These are phyloP conservation scores for Cyprinodon variegatus DNA, from an alignment of 2,113 vertebrate species.

Conservation along the genomic window DNA sequence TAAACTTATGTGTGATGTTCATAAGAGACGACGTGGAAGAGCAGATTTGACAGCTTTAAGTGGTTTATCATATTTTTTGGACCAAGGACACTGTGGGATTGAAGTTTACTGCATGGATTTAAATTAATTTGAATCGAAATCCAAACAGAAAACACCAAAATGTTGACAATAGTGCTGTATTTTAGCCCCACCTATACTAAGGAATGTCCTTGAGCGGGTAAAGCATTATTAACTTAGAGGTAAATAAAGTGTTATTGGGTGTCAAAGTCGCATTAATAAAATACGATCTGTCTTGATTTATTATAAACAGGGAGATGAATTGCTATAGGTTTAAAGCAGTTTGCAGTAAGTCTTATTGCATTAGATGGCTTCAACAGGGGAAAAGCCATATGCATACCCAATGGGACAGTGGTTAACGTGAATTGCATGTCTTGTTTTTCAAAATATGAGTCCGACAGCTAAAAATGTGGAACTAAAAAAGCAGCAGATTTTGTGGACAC, in stretches of 20 bases:
- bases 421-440: conserved; percentile 9
- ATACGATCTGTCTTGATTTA: conserved; percentile 61
- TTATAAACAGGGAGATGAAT: conserved; percentile 64
- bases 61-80: conserved; percentile 19
- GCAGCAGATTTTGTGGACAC: conserved; percentile 6
- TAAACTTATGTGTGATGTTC: neutral
- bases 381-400: conserved; percentile 9
- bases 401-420: conserved; percentile 19
- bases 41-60: conserved; percentile 14
- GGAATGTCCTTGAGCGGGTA: conserved; percentile 38
- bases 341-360: conserved; percentile 42
- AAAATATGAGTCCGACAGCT: conserved; percentile 1
- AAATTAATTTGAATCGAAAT: conserved; percentile 50
- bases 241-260: conserved; percentile 55
- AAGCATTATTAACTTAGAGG: conserved; percentile 51
- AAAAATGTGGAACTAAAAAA: neutral
- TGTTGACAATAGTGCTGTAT: conserved; percentile 59
- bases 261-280: conserved; percentile 66
- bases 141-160: conserved; percentile 36
- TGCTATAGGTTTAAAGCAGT: conserved; percentile 31
- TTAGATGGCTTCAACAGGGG: conserved; percentile 15
- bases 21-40: neutral
- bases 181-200: conserved; percentile 39
- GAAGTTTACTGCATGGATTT: conserved; percentile 49
- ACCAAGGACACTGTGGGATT: conserved; percentile 28